Evolutionary conservation across 2,113 vertebrate species (phyloP), one percentile per base, ranked within the genome.

Genomic region (Macrotus californicus): DNA sequence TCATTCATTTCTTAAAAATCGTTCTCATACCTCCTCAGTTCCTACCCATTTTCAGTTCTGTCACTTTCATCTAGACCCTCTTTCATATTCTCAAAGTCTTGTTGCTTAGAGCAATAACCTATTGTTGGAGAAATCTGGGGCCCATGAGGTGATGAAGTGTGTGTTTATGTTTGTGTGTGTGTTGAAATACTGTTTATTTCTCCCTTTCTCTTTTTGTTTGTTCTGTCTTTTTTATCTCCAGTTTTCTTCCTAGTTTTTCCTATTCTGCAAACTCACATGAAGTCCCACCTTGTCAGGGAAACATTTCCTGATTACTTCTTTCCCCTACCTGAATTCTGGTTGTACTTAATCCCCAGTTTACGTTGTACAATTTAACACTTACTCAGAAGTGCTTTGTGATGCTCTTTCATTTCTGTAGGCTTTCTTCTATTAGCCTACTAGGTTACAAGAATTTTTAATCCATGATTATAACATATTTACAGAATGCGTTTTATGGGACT

Each of bases 171-270:
- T 19, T 46, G 2, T 41, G 14, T 80, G 34, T 56, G 26, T 87
- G 29, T 77, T 29, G 18, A 61, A 21, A 50, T 84, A 22, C 18
- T 86, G 3, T 64, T 86, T 36, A 11, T 89, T 88, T 36, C 48
- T 88, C 9, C 64, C 16, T 77, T 26, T 67, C 31, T 73, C 2
- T 5, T 85, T 94, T 41, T 79, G 3, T 22, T 66, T 94, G 16
- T 54, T 92, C 41, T 72, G 0, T 14, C 22, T 70, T 56, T 67
- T 67, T n/a, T n/a, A n/a, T 34, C 24, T 89, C 24, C 87, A 31
- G 26, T 92, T 85, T 95, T 95, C 77, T 77, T 77, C 16, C 48
- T 80, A 48, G 59, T 82, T 87, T 50, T 95, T 80, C 11, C 39
- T 84, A 16, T 54, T 43, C 41, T 92, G 31, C 39, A 93, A 46